Percentiles rank a stretch among this genome's conserved stretches.
Conservation (phyloP, 30 jellyfish, hydroid and myxozoan species). For the Turritopsis rubra region DNA sequence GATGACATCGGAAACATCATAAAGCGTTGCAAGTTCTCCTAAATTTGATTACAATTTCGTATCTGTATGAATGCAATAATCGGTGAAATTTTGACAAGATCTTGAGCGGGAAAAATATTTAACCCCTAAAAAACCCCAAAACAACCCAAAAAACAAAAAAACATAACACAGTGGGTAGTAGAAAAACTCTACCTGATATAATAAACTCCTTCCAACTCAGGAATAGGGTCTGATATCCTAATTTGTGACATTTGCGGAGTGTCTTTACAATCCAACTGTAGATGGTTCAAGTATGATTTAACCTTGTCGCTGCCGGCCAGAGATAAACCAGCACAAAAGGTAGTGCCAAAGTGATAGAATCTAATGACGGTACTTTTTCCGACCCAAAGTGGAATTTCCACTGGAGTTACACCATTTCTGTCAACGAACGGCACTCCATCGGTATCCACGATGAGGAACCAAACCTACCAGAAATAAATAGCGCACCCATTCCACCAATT, state of each 20-base stretch:
- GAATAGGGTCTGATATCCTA: background rate
- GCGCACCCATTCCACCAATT: background rate
- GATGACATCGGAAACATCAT: too few species aligned
- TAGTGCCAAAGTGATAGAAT: slow-evolving; percentile 23
- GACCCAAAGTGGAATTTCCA: background rate
- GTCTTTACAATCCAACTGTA: background rate
- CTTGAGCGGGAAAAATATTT: too few species aligned
- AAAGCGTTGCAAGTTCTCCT: too few species aligned
- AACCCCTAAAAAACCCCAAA: too few species aligned
- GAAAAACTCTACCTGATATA: background rate
- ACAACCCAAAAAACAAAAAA: too few species aligned
- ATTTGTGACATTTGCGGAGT: background rate
- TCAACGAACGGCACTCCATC: slow-evolving; percentile 2
- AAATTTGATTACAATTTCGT: too few species aligned
- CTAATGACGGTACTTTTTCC: background rate
- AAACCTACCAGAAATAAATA: slow-evolving; percentile 1
- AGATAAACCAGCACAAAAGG: slow-evolving; percentile 8
- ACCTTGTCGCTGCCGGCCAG: background rate
- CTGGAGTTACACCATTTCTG: background rate
- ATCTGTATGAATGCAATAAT: too few species aligned
- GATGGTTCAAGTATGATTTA: background rate
- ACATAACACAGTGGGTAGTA: too few species aligned
- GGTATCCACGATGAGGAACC: slow-evolving; percentile 11
- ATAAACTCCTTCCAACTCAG: slow-evolving; percentile 3
- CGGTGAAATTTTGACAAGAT: too few species aligned